phyloP scores from a whole-genome alignment of 2,113 vertebrate genomes.

The Procapra przewalskii region DNA sequence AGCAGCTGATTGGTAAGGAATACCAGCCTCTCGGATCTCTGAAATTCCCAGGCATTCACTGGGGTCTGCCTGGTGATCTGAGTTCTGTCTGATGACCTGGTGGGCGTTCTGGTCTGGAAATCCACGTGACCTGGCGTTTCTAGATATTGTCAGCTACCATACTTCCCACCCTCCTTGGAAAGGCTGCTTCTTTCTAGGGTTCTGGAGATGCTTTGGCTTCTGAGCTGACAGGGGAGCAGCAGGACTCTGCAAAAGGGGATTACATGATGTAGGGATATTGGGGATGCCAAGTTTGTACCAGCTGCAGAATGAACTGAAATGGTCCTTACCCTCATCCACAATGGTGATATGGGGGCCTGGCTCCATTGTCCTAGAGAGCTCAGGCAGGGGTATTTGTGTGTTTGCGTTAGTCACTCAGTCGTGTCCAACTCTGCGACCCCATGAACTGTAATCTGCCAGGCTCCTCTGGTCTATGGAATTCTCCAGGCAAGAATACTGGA shows the following conservation, averaged over 20 bases:
- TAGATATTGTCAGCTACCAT: neutral
- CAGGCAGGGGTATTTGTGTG: neutral
- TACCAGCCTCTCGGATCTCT: neutral
- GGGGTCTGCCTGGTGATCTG: neutral
- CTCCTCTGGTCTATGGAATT: neutral
- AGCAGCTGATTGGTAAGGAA: neutral
- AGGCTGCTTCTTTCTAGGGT: neutral
- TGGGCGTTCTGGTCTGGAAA: neutral
- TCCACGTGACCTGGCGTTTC: neutral
- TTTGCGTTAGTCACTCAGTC: neutral
- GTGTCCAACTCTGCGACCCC: rapidly evolving
- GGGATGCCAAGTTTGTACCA: neutral
- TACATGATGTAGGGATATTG: neutral
- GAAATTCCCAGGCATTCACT: neutral
- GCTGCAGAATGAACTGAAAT: neutral
- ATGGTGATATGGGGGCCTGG: neutral
- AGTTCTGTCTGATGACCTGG: neutral
- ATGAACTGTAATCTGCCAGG: neutral
- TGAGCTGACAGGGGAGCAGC: neutral
- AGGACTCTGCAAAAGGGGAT: neutral
- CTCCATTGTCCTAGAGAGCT: neutral
- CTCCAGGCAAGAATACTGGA: neutral
- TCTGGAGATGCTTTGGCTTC: neutral
- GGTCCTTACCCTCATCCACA: neutral
- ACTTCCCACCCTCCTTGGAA: neutral